Evolutionary conservation across 2,888 invertebrate species (phyloP).

Genomic region (Lysandra bellargus): DNA sequence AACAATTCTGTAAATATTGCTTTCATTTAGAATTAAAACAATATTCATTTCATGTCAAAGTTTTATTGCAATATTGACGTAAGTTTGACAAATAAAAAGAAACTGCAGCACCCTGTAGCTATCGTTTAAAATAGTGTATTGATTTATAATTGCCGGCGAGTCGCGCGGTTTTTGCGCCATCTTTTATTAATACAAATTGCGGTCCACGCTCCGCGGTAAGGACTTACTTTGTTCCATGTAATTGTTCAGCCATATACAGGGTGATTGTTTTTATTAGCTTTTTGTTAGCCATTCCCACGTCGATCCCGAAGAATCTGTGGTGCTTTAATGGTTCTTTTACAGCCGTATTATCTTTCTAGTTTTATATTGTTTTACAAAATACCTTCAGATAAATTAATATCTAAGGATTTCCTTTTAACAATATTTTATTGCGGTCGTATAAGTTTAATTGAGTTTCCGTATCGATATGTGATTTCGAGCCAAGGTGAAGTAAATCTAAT

Average conservation of each 20-base stretch:
- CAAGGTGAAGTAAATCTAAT: constrained; percentile 6
- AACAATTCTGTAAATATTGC: too few species aligned
- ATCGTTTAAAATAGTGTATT: constrained; percentile 50
- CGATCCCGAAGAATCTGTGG: constrained; percentile 23
- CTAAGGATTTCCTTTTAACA: constrained; percentile 10
- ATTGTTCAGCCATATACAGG: constrained; percentile 38
- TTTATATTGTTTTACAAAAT: constrained; percentile 23
- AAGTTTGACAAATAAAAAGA: neutral
- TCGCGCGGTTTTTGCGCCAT: constrained; percentile 50
- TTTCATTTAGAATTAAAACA: too few species aligned
- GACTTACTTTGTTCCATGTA: constrained; percentile 45
- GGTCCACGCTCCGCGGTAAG: constrained; percentile 43
- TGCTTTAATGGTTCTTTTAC: constrained; percentile 21
- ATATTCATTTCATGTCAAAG: too few species aligned
- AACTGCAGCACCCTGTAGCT: constrained; percentile 30
- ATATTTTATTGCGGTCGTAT: neutral
- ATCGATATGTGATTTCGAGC: neutral
- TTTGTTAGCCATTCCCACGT: constrained; percentile 40
- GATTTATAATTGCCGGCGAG: constrained; percentile 55
- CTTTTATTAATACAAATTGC: constrained; percentile 54
- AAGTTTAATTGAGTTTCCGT: constrained; percentile 15
- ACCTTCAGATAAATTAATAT: constrained; percentile 9
- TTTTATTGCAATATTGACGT: neutral
- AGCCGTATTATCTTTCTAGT: constrained; percentile 20
- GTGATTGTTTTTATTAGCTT: constrained; percentile 40